Conservation (phyloP, 2,888 invertebrate genomes). For the Andrena bicolor region DNA sequence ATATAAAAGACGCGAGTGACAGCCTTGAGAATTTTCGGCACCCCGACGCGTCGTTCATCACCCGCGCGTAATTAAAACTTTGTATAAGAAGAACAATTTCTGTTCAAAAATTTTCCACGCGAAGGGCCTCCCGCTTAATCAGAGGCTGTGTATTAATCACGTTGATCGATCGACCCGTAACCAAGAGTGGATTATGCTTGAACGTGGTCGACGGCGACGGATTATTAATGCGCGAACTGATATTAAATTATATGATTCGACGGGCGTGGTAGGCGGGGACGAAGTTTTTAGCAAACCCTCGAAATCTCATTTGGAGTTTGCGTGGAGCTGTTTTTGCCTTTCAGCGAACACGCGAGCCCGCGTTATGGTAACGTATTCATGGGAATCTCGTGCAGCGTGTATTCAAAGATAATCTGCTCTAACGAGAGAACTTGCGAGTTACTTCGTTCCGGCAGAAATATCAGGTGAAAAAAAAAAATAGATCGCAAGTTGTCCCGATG, state of each 20-base stretch:
- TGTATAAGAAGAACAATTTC: conserved; percentile 26
- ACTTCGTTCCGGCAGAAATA: not conserved
- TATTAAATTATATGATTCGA: not conserved
- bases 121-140: not conserved
- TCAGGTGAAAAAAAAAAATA: not conserved
- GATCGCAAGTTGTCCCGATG: not conserved
- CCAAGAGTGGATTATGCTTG: not conserved
- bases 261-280: not conserved
- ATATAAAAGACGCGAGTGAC: not conserved
- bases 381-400: conserved; percentile 6
- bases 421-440: conserved; percentile 17
- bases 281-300: conserved; percentile 4
- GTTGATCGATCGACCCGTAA: not conserved
- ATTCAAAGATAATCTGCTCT: conserved; percentile 8
- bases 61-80: conserved; percentile 44
- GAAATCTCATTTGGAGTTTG: too few species aligned
- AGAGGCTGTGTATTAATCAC: not conserved
- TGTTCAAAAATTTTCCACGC: not conserved
- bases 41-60: conserved; percentile 15
- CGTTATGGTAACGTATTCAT: conserved; percentile 12
- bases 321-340: not conserved
- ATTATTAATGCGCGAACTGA: not conserved
- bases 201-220: not conserved
- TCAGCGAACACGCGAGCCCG: not conserved
- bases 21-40: not conserved